Base-by-base conservation (phyloP, 2,888 invertebrate species). In the Bedellia somnulentella region DNA sequence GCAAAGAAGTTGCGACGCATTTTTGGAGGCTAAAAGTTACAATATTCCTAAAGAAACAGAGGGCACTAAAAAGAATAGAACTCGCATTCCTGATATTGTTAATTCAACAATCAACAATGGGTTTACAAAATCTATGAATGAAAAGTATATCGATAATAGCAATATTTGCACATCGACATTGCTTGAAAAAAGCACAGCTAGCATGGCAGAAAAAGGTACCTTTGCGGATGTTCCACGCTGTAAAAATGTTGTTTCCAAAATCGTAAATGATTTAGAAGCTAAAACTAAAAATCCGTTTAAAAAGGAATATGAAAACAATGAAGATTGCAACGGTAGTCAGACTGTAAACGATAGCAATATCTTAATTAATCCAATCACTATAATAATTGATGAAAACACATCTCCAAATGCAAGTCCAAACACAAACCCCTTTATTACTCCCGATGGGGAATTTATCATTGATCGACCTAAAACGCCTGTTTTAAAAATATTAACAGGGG, bases 91-190 rank as follows among this genome's bases (percentile, higher is more conserved):
- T 10, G 76, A 77, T 38, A 56, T 77, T 32, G 64, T 76, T 1
- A 75, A 77, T 45, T 76, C 76, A 13, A 75, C 75, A 2, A 50
- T 68, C 10, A n/a, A n/a, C n/a, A n/a, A n/a, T n/a, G n/a, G n/a
- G n/a, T n/a, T n/a, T n/a, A n/a, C n/a, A n/a, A n/a, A n/a, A n/a
- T n/a, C n/a, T n/a, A n/a, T n/a, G n/a, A n/a, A n/a, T n/a, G n/a
- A n/a, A n/a, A n/a, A n/a, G n/a, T n/a, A n/a, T n/a, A 51, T 38
- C 29, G 73, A 73, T 18, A 18, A 9, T 18, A 18, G 18, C 18
- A 18, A 18, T 18, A n/a, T n/a, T n/a, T n/a, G n/a, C n/a, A n/a
- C n/a, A n/a, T n/a, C n/a, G n/a, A n/a, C n/a, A n/a, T n/a, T n/a
- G n/a, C n/a, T n/a, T n/a, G n/a, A n/a, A n/a, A n/a, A n/a, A n/a